phyloP scores from a whole-genome alignment of 30 jellyfish, hydroid and myxozoan genomes.

The Rhopilema esculentum region DNA sequence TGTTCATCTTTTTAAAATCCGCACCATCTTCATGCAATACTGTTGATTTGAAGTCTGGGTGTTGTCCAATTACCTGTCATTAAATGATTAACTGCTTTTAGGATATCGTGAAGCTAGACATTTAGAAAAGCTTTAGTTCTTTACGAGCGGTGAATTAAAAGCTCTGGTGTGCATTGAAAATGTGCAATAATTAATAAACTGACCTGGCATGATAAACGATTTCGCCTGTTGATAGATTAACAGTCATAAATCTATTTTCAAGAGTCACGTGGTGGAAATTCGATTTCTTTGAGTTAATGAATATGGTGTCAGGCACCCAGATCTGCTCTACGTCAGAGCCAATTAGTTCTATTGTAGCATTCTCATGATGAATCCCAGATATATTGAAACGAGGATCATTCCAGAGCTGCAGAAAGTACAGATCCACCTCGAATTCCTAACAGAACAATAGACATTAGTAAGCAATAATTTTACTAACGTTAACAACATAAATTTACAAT shows the following conservation, averaged over 20 bases:
- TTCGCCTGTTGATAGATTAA: slow-evolving; percentile 74
- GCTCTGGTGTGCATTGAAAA: too few relatives aligned
- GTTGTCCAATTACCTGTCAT: too few relatives aligned
- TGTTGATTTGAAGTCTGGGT: too few relatives aligned
- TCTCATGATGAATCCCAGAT: slow-evolving; percentile 53
- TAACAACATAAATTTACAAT: too few relatives aligned
- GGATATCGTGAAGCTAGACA: too few relatives aligned
- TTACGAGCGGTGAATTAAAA: too few relatives aligned
- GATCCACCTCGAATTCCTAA: slow-evolving; percentile 89
- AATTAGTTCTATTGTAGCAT: slow-evolving; percentile 76
- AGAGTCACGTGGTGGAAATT: slow-evolving; percentile 90
- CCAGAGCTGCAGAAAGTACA: slow-evolving; percentile 98
- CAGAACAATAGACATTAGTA: background rate
- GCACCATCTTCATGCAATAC: too few relatives aligned
- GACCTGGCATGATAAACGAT: slow-evolving; percentile 94
- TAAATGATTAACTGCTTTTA: too few relatives aligned
- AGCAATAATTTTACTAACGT: background rate
- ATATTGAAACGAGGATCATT: slow-evolving; percentile 77
- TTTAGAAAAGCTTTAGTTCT: too few relatives aligned
- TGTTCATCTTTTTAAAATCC: too few relatives aligned
- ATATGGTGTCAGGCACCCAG: slow-evolving; percentile 98
- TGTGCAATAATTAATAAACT: background rate
- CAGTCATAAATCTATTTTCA: slow-evolving; percentile 88
- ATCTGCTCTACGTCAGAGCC: slow-evolving; percentile 86
- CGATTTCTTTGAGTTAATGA: slow-evolving; percentile 90